phyloP scores from a whole-genome alignment of 2,888 invertebrate species.

The Deroplatys truncata region DNA sequence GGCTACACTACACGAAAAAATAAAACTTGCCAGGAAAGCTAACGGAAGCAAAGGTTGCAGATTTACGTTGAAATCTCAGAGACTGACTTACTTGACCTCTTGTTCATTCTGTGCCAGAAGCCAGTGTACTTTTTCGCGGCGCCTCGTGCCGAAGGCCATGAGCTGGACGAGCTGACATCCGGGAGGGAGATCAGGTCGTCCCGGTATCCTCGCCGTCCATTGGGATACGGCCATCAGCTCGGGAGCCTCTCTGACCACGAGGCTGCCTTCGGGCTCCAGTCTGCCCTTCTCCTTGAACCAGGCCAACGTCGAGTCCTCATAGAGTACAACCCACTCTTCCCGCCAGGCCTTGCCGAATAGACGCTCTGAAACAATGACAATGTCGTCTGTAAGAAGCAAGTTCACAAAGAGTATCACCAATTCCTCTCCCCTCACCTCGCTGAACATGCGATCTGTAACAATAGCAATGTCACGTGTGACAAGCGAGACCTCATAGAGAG shows the following conservation, averaged over 20 bases:
- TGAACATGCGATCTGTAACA: no score
- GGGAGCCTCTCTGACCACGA: conserved; percentile 71
- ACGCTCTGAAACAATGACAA: conserved; percentile 55
- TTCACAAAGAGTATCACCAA: no score
- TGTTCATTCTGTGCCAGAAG: conserved; percentile 73
- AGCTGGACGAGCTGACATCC: conserved; percentile 68
- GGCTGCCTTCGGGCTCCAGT: conserved; percentile 47
- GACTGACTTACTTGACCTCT: conserved; percentile 66
- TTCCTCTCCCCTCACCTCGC: conserved; percentile 38
- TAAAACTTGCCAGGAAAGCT: no score
- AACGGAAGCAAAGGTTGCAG: no score
- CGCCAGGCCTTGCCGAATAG: conserved; percentile 78
- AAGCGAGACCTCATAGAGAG: no score
- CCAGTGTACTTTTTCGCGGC: conserved; percentile 73
- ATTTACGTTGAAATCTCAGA: no score
- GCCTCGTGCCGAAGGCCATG: conserved; percentile 68
- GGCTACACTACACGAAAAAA: no score
- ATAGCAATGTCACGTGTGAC: no score
- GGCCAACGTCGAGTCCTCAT: conserved; percentile 82
- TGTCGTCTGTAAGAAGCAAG: background rate
- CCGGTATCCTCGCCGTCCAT: conserved; percentile 74
- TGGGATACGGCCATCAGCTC: conserved; percentile 77
- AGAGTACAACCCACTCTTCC: conserved; percentile 79
- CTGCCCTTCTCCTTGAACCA: conserved; percentile 69
- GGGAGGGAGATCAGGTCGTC: conserved; percentile 65